These are phyloP conservation scores for Temnothorax longispinosus DNA, from an alignment of 1,140 invertebrate genomes.

Conservation along the genomic window DNA sequence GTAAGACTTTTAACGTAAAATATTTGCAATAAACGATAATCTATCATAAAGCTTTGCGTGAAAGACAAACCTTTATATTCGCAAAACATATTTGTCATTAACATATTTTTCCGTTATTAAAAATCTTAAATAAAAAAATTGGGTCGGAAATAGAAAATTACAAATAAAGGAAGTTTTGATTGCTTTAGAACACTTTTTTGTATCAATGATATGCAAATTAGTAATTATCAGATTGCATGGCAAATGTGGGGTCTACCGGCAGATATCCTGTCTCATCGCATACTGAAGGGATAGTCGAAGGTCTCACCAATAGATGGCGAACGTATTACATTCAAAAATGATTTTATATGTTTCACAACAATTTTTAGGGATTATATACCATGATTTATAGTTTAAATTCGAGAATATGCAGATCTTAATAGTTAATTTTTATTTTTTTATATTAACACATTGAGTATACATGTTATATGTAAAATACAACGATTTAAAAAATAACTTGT, in stretches of 20 bases:
- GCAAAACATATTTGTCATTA: not conserved
- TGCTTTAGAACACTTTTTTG: not conserved
- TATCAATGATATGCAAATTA: not conserved
- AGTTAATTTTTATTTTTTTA: not conserved
- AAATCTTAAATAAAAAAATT: not conserved
- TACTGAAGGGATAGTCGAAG: slow-evolving; percentile 44
- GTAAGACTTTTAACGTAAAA: not conserved
- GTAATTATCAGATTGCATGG: slow-evolving; percentile 16
- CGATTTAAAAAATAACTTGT: not conserved
- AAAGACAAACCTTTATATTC: not conserved
- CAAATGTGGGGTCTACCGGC: slow-evolving; percentile 33
- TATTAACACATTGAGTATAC: not conserved
- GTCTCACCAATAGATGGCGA: slow-evolving; percentile 58
- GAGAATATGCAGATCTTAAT: not conserved
- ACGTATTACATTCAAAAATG: slow-evolving; percentile 11
- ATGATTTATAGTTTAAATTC: not conserved
- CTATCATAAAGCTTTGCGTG: not conserved
- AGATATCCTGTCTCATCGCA: slow-evolving; percentile 19
- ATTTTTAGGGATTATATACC: not conserved
- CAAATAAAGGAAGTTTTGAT: not conserved
- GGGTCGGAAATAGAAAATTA: not conserved
- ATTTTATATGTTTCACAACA: not conserved
- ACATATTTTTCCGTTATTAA: not conserved
- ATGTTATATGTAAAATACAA: not conserved
- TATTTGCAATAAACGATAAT: not conserved